phyloP scores from a whole-genome alignment of 2,797 vertebrate species.

The Urophycis tenuis region DNA sequence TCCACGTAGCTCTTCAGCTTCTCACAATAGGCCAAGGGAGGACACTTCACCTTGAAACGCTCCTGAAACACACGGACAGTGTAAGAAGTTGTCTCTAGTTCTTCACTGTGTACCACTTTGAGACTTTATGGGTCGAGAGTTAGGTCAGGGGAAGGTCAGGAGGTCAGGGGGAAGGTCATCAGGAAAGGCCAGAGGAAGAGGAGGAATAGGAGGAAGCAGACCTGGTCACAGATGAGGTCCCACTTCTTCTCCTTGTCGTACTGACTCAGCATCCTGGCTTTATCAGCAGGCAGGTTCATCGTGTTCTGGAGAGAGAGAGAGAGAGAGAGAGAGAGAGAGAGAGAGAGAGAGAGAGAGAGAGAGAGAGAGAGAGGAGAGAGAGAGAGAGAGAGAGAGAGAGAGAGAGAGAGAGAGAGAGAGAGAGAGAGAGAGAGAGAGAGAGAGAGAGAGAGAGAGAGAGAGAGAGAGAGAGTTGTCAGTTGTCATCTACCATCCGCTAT shows the following conservation, averaged over 20 bases:
- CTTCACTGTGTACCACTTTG: not conserved
- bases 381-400: not conserved
- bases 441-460: not conserved
- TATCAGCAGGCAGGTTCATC: conserved; percentile 96
- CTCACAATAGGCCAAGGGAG: conserved; percentile 84
- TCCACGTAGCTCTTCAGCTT: conserved; percentile 85
- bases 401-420: too few relatives aligned
- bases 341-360: not conserved
- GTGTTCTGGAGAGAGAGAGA: conserved; percentile 71
- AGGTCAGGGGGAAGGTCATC: not conserved
- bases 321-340: conserved; percentile 17
- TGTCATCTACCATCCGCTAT: not conserved
- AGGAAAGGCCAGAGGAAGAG: not conserved
- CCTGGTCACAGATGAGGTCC: conserved; percentile 91
- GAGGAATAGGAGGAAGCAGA: conserved; percentile 29
- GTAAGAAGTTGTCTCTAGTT: not conserved
- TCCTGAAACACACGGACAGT: conserved; percentile 65
- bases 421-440: not conserved
- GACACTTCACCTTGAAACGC: conserved; percentile 91
- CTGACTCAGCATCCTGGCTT: conserved; percentile 84
- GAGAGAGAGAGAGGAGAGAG: not conserved
- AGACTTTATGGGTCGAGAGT: not conserved
- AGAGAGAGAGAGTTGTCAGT: too few relatives aligned
- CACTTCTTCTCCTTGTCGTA: conserved; percentile 94
- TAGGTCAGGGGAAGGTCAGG: not conserved